Evolutionary conservation across 2,797 vertebrate species (phyloP), one percentile per base, ranked within the genome.

Genomic region (Micrastur ruficollis): DNA sequence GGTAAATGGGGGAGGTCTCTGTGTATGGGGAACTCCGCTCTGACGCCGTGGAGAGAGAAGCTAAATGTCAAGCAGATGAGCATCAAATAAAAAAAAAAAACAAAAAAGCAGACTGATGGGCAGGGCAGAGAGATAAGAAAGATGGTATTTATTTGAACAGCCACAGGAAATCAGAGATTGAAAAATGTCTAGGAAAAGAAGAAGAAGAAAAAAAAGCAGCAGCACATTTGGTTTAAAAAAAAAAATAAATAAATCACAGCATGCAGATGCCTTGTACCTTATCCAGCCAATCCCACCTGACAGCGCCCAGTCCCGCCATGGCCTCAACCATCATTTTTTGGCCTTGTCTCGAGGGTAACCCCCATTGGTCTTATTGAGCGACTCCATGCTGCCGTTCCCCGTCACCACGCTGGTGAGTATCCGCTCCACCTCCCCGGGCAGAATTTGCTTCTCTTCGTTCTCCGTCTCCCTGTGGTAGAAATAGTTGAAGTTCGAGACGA

Each of bases 401-500:
- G 98, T 98, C 42, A 98, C 97, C 17, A 92, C 93, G 1, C 98
- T 98, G 61, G 94, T 98, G 94, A 98, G 98, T 26, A 98, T 98
- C 47, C 98, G 98, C 38, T 99, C 98, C n/a, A 98, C 97, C 11
- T 99, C 99, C 52, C 98, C 98, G 0, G 99, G 98, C 81, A 99
- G 97, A 46, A 98, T 97, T 34, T 98, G 98, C 90, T 99, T 99
- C 88, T 99, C 99, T 65, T 99, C 99, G 2, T 99, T 99, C 97
- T 99, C 99, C 2, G 99, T 99, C 98, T 99, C 99, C 5, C 99
- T 98, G 96, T 99, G 99, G 97, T 99, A 99, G 97, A 99, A 99
- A 89, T 99, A 99, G 97, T 99, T 99, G 97, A 99, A 99, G 94
- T 99, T 99, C 32, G 99, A 99, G 96, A 99, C 99, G 14, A 99